Base-by-base conservation (phyloP, 1,140 invertebrate genomes). In the Macrosteles quadrilineatus region DNA sequence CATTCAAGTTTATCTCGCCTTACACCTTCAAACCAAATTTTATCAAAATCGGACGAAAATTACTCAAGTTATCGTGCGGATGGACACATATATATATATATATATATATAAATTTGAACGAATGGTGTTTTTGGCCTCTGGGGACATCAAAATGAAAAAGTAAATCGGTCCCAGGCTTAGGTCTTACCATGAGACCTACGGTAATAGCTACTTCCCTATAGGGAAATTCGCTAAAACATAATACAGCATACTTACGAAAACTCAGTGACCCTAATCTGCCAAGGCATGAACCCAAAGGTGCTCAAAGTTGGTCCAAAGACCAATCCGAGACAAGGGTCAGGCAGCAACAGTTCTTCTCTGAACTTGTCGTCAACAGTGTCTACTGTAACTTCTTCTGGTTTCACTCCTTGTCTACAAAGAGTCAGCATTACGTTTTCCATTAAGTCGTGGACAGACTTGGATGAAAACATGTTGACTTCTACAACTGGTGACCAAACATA, bases 181-280 rank as follows among this genome's bases (percentile, higher is more conserved):
- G n/a, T n/a, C n/a, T n/a, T n/a, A n/a, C n/a, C n/a, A n/a, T n/a
- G n/a, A n/a, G n/a, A n/a, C n/a, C n/a, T n/a, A n/a, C n/a, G n/a
- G n/a, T n/a, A n/a, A n/a, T n/a, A n/a, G n/a, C n/a, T n/a, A n/a
- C n/a, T n/a, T n/a, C n/a, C n/a, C n/a, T n/a, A n/a, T n/a, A n/a
- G n/a, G n/a, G n/a, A n/a, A n/a, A n/a, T n/a, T n/a, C n/a, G n/a
- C n/a, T n/a, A n/a, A n/a, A n/a, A n/a, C n/a, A n/a, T n/a, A n/a
- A n/a, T n/a, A n/a, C n/a, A 36, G 32, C 4, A 36, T 53, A 70
- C 81, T 79, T 82, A 85, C 79, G 87, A 78, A 80, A 91, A 90
- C 81, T 90, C 88, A 36, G 88, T 87, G 53, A 88, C 75, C 81
- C 86, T 83, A 74, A 88, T 87, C 74, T 90, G 88, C 90, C 89